phyloP scores from a whole-genome alignment of 2,888 invertebrate species.

The Heliconius sara region DNA sequence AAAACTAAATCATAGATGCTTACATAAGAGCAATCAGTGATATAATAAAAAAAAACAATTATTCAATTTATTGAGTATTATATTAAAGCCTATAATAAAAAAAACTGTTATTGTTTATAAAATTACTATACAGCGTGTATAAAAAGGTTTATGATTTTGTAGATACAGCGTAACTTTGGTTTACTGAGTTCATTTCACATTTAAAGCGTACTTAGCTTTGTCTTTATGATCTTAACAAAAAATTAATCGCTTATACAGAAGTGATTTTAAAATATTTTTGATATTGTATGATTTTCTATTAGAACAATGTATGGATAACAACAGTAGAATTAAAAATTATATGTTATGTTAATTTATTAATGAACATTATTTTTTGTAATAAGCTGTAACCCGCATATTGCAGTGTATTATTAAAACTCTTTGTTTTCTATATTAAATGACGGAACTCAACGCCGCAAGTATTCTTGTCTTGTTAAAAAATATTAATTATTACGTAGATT shows the following conservation, averaged over 20 bases:
- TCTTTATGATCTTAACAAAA: conserved; percentile 23
- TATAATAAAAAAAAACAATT: background rate
- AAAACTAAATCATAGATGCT: background rate
- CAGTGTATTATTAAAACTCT: too few species aligned
- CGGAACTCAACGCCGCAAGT: too few species aligned
- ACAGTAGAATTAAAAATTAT: too few species aligned
- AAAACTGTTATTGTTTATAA: background rate
- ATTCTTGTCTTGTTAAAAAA: too few species aligned
- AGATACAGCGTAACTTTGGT: background rate
- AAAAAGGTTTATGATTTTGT: background rate
- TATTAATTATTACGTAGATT: too few species aligned
- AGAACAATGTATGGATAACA: too few species aligned
- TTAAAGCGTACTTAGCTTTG: conserved; percentile 19
- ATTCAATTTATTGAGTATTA: background rate
- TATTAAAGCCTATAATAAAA: background rate
- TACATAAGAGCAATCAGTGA: background rate
- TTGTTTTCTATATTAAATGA: too few species aligned
- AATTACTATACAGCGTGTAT: background rate
- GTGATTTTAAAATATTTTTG: background rate
- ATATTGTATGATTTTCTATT: background rate
- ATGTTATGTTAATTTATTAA: too few species aligned
- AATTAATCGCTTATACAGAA: background rate
- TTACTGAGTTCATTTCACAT: conserved; percentile 16
- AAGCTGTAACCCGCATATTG: too few species aligned
- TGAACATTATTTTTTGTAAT: too few species aligned